Percentiles rank a stretch among this genome's conserved stretches.
These are phyloP conservation scores for Petaurus breviceps DNA, from an alignment of 2,113 vertebrate genomes.

Conservation along the genomic window DNA sequence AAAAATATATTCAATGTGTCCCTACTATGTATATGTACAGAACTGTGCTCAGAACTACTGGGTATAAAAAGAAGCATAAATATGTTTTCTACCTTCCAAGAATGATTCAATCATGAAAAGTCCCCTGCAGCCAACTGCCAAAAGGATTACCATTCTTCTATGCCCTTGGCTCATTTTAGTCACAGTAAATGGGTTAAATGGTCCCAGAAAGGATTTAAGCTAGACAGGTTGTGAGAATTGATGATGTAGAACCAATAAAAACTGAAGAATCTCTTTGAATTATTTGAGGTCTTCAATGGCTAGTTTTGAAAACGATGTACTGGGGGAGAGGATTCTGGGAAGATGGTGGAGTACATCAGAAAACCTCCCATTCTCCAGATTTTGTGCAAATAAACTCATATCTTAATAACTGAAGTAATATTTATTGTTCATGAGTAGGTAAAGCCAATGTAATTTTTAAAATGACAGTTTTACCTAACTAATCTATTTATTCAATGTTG, in stretches of 20 bases:
- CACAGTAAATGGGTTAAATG: not conserved
- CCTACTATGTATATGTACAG: not conserved
- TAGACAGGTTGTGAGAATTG: not conserved
- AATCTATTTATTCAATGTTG: too few species aligned
- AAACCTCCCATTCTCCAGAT: too few species aligned
- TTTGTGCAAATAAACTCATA: too few species aligned
- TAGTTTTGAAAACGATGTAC: not conserved
- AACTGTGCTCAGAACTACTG: not conserved
- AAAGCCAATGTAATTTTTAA: too few species aligned
- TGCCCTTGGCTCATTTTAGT: slow-evolving; percentile 29
- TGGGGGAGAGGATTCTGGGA: not conserved
- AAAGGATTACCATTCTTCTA: not conserved
- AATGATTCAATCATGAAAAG: slow-evolving; percentile 7
- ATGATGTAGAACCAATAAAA: not conserved
- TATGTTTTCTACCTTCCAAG: not conserved
- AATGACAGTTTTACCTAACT: too few species aligned
- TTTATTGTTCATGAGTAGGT: too few species aligned
- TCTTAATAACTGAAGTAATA: too few species aligned
- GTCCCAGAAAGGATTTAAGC: not conserved
- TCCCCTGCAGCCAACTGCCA: not conserved
- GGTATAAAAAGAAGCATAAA: slow-evolving; percentile 5
- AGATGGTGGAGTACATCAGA: too few species aligned
- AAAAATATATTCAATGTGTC: not conserved
- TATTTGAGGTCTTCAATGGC: not conserved
- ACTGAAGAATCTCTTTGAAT: not conserved